phyloP scores from a whole-genome alignment of 2,888 invertebrate genomes.

The Catocala sponsa region DNA sequence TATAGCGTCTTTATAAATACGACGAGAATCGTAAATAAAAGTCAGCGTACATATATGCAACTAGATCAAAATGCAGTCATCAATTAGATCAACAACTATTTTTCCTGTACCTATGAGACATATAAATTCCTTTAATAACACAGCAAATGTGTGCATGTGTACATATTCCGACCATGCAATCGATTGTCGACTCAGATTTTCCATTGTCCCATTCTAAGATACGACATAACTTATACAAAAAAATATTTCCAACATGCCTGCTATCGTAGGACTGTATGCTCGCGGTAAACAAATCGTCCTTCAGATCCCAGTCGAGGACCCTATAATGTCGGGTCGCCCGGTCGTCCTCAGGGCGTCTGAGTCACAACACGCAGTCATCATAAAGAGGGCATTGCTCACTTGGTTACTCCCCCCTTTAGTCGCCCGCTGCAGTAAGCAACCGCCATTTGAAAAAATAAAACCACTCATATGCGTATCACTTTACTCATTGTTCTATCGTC shows the following conservation, averaged over 20 bases:
- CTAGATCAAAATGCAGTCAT: background rate
- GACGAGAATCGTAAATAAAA: too few species aligned
- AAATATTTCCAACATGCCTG: slow-evolving; percentile 50
- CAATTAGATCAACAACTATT: slow-evolving; percentile 14
- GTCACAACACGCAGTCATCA: slow-evolving; percentile 81
- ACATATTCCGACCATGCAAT: slow-evolving; percentile 17
- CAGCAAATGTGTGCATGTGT: slow-evolving; percentile 14
- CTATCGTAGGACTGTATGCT: slow-evolving; percentile 68
- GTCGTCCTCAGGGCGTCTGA: slow-evolving; percentile 86
- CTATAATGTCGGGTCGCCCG: slow-evolving; percentile 84
- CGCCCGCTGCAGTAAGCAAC: slow-evolving; percentile 71
- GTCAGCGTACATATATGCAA: too few species aligned
- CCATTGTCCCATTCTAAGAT: too few species aligned
- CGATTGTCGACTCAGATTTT: background rate
- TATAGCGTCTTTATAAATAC: too few species aligned
- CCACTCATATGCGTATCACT: slow-evolving; percentile 71
- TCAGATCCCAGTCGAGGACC: slow-evolving; percentile 85
- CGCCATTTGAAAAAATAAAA: slow-evolving; percentile 70
- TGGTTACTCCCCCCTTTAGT: slow-evolving; percentile 74
- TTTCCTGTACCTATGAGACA: slow-evolving; percentile 22
- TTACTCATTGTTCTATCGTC: slow-evolving; percentile 78
- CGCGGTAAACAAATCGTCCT: slow-evolving; percentile 80
- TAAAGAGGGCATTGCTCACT: slow-evolving; percentile 87
- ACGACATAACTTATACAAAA: slow-evolving; percentile 25
- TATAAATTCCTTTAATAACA: slow-evolving; percentile 9